These are phyloP conservation scores for Corythornis madagascariensis DNA, from an alignment of 2,113 vertebrate genomes.

Conservation along the genomic window DNA sequence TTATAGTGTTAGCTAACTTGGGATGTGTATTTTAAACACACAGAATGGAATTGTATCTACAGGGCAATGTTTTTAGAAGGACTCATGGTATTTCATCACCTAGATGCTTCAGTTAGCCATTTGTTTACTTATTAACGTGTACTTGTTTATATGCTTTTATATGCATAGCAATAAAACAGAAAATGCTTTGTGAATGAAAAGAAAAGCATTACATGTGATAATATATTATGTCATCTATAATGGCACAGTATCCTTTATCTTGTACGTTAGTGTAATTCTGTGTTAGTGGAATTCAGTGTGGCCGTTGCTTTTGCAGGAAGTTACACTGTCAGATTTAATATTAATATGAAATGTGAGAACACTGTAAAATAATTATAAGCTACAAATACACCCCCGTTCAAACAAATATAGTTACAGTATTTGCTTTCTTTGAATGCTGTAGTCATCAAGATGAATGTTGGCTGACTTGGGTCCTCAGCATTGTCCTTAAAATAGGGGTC, in stretches of 20 bases:
- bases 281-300: neutral
- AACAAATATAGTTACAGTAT: neutral
- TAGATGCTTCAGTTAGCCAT: neutral
- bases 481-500: neutral
- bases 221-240: neutral
- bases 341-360: neutral
- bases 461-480: rapidly evolving
- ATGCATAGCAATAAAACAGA: neutral
- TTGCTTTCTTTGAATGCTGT: neutral
- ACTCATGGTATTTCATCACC: neutral
- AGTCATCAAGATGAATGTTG: neutral
- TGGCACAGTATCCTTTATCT: neutral
- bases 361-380: neutral
- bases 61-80: neutral
- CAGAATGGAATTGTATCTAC: neutral
- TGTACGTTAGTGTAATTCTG: rapidly evolving
- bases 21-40: neutral
- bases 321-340: neutral
- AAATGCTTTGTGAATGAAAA: neutral
- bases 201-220: neutral
- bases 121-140: slow-evolving; percentile 17
- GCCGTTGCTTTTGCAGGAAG: neutral
- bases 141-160: neutral
- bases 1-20: neutral
- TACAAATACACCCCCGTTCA: neutral